A percentile compares a stretch with the other conserved stretches of the same genome.
These are phyloP conservation scores for Helicorthomorpha holstii DNA, from an alignment of 1,140 invertebrate genomes.

Conservation along the genomic window DNA sequence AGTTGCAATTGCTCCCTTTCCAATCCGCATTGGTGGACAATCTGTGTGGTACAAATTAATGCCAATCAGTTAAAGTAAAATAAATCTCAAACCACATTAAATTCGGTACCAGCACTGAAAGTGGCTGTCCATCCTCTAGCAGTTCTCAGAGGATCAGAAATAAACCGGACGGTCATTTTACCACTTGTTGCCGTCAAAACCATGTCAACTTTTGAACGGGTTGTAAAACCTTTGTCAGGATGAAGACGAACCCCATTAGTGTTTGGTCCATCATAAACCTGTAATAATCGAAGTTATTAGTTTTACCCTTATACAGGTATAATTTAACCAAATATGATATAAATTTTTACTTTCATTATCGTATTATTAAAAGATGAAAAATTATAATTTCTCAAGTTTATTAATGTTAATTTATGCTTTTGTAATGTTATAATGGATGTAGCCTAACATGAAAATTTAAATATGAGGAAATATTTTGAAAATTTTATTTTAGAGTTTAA, in stretches of 20 bases:
- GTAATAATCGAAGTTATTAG: no score
- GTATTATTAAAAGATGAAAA: no score
- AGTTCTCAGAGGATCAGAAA: slow-evolving; percentile 69
- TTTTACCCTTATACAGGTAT: no score
- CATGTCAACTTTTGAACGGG: slow-evolving; percentile 57
- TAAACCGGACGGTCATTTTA: slow-evolving; percentile 74
- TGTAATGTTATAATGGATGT: no score
- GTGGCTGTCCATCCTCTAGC: slow-evolving; percentile 70
- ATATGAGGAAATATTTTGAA: no score
- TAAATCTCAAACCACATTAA: not conserved
- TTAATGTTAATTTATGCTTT: no score
- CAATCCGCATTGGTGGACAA: slow-evolving; percentile 66
- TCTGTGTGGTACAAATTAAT: slow-evolving; percentile 36
- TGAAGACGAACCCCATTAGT: slow-evolving; percentile 69
- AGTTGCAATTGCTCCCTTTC: slow-evolving; percentile 69
- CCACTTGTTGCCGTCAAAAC: slow-evolving; percentile 82
- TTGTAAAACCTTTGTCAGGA: slow-evolving; percentile 71
- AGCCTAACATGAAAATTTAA: no score
- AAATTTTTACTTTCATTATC: no score
- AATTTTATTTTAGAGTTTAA: no score
- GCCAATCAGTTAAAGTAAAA: not conserved
- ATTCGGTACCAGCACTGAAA: slow-evolving; percentile 61
- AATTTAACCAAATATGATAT: no score
- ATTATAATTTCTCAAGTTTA: no score
- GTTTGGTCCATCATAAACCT: slow-evolving; percentile 72